phyloP scores from a whole-genome alignment of 2,888 invertebrate genomes.

The Ischnus inquisitorius region DNA sequence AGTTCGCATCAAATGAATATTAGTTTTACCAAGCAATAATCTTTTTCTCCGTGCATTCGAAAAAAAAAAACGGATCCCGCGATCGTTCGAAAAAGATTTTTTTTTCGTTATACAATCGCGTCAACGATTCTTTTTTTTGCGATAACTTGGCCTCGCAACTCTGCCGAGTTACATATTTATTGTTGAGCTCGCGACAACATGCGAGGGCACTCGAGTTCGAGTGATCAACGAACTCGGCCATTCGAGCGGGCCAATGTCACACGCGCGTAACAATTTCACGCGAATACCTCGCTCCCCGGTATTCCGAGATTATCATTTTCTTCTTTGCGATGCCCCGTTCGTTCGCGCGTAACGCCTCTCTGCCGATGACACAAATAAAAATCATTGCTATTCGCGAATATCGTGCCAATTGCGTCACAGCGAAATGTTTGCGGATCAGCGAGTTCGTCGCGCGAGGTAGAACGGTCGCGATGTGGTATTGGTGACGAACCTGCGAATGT shows the following conservation, averaged over 20 bases:
- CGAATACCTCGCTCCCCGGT: neutral
- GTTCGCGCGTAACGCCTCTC: neutral
- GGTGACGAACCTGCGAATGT: conserved; percentile 14
- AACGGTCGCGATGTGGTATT: neutral
- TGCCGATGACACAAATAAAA: conserved; percentile 24
- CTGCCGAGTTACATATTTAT: neutral
- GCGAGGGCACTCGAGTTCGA: neutral
- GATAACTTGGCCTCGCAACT: neutral
- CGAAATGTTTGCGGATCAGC: conserved; percentile 8
- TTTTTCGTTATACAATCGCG: neutral
- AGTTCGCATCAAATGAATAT: too few species aligned
- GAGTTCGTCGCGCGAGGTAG: conserved; percentile 10
- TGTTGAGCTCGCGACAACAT: neutral
- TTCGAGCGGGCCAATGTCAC: neutral
- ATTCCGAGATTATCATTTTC: neutral
- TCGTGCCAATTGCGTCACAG: conserved; percentile 38
- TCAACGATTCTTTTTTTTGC: neutral
- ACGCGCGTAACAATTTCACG: neutral
- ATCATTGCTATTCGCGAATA: conserved; percentile 17
- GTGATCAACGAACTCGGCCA: neutral
- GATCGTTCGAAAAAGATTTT: too few species aligned
- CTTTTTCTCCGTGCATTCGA: too few species aligned
- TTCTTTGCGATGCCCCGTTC: neutral
- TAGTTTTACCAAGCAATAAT: too few species aligned
- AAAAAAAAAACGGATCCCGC: too few species aligned